Evolutionary conservation across 1,140 invertebrate species (phyloP).

Genomic region (Solenopsis fugax): DNA sequence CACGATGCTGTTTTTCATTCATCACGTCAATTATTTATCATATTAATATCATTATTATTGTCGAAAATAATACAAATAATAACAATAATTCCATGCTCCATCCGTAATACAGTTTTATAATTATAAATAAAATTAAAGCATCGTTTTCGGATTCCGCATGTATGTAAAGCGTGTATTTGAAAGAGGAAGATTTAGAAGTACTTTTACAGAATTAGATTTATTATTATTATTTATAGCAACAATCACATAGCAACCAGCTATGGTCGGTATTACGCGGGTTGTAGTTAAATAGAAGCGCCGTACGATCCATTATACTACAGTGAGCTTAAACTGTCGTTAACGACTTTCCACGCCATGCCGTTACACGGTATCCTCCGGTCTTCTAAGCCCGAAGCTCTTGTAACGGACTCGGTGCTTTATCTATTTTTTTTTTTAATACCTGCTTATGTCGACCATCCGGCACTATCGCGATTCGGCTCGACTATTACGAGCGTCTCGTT

Average conservation of each 20-base stretch:
- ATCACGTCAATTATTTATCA: constrained; percentile 13
- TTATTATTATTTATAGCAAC: constrained; percentile 48
- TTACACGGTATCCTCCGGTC: constrained; percentile 54
- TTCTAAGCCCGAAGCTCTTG: constrained; percentile 33
- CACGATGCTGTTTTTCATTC: neutral
- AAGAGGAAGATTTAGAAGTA: constrained; percentile 8
- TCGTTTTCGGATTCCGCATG: neutral
- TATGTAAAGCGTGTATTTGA: neutral
- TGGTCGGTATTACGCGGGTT: constrained; percentile 48
- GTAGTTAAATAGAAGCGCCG: constrained; percentile 65
- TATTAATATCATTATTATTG: constrained; percentile 13
- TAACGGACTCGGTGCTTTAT: constrained; percentile 48
- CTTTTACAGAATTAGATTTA: constrained; percentile 45
- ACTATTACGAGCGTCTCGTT: constrained; percentile 55
- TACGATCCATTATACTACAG: constrained; percentile 66
- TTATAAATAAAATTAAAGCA: constrained; percentile 15
- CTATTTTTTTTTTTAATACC: constrained; percentile 47
- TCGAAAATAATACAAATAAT: constrained; percentile 5
- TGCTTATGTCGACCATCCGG: constrained; percentile 36
- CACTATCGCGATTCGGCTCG: constrained; percentile 48
- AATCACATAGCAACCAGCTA: neutral
- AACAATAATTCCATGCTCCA: neutral
- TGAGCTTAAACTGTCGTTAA: constrained; percentile 73
- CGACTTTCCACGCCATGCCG: constrained; percentile 61
- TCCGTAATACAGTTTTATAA: neutral